Evolutionary conservation across 2,113 vertebrate species (phyloP).

Genomic region (Boulengeromyrus knoepffleri): DNA sequence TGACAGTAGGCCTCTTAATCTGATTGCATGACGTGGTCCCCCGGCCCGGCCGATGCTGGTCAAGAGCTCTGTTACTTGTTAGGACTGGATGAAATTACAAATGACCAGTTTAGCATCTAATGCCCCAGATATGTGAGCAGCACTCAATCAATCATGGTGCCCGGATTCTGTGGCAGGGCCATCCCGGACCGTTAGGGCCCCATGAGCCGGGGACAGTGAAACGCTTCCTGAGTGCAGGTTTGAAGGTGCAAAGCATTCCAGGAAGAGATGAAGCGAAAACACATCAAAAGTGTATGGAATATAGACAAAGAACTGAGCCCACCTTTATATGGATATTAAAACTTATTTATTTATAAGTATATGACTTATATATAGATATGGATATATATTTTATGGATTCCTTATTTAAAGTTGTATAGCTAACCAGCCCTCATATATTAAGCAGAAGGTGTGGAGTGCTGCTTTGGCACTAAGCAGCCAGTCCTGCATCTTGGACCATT

Average conservation of each 20-base stretch:
- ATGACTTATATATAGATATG: not conserved
- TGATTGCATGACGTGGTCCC: slow-evolving; percentile 53
- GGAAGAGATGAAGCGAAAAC: not conserved
- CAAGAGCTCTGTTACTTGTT: slow-evolving; percentile 37
- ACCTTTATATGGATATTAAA: not conserved
- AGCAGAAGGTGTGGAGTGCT: not conserved
- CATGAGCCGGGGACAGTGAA: slow-evolving; percentile 49
- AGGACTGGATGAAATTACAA: slow-evolving; percentile 49
- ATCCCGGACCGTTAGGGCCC: not conserved
- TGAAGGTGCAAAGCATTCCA: slow-evolving; percentile 38
- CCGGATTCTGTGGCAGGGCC: slow-evolving; percentile 22
- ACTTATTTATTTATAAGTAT: not conserved
- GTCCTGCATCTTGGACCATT: not conserved
- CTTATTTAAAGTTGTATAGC: not conserved
- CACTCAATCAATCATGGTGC: slow-evolving; percentile 56
- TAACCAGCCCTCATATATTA: not conserved
- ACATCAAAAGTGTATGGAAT: not conserved
- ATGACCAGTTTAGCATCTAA: slow-evolving; percentile 58
- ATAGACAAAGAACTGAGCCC: not conserved
- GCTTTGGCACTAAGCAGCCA: not conserved
- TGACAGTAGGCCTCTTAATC: slow-evolving; percentile 54
- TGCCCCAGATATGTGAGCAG: slow-evolving; percentile 41
- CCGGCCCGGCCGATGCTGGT: slow-evolving; percentile 37
- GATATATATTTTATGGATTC: not conserved
- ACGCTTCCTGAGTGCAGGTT: slow-evolving; percentile 51